phyloP scores from a whole-genome alignment of 1,140 invertebrate species.

The Heliconius melpomene region DNA sequence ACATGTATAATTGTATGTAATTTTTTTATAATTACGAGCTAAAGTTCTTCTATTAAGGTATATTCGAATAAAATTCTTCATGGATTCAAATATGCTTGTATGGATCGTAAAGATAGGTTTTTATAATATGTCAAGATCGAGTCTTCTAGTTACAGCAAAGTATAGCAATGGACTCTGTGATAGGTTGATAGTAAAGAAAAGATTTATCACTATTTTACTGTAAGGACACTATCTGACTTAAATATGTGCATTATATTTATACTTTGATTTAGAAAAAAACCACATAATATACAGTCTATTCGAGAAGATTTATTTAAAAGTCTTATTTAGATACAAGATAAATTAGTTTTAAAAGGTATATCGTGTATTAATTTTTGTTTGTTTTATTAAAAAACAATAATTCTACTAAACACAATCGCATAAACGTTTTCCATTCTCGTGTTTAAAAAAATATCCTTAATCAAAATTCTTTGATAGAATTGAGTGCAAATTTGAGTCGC shows the following conservation, averaged over 20 bases:
- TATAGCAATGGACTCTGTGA: background rate
- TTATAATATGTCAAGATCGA: background rate
- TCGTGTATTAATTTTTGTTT: background rate
- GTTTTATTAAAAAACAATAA: background rate
- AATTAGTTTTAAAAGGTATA: background rate
- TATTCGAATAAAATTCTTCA: background rate
- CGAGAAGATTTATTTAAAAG: background rate
- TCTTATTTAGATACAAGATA: conserved; percentile 5
- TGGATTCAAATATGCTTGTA: background rate
- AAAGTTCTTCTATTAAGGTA: background rate
- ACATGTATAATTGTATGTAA: background rate
- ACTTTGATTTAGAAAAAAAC: background rate
- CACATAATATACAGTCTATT: background rate
- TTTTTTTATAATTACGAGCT: background rate
- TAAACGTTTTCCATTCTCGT: conserved; percentile 12
- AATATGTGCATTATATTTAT: background rate
- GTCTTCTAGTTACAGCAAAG: background rate
- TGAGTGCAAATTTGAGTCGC: conserved; percentile 53
- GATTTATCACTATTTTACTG: background rate
- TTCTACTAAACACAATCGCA: conserved; percentile 16
- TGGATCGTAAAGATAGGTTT: background rate
- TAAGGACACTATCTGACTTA: background rate
- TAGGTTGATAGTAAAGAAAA: background rate
- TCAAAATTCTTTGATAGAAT: conserved; percentile 50
- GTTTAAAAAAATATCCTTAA: conserved; percentile 36